phyloP scores from a whole-genome alignment of 2,888 invertebrate species.

The Incurvaria masculella region DNA sequence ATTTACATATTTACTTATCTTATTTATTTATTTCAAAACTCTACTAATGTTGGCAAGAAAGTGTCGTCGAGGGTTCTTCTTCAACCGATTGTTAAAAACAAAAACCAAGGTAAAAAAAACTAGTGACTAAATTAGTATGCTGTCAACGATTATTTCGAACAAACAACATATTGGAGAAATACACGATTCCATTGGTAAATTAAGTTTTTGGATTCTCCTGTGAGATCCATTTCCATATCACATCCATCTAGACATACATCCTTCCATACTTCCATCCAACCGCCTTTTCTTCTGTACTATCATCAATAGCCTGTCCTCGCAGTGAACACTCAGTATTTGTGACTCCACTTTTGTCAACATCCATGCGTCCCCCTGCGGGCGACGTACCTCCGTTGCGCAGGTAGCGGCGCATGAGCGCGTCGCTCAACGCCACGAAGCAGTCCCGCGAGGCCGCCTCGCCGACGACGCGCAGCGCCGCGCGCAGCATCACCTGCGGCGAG shows the following conservation, averaged over 20 bases:
- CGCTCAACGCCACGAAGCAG: constrained; percentile 29
- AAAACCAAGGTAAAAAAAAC: no score
- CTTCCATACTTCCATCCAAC: neutral
- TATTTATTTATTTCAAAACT: no score
- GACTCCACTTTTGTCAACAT: neutral
- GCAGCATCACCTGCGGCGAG: constrained; percentile 12
- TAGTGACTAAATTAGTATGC: no score
- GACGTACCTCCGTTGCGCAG: constrained; percentile 12
- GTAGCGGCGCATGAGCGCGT: constrained; percentile 22
- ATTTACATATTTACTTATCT: neutral
- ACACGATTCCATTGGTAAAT: no score
- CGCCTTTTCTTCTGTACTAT: neutral
- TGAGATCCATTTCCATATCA: no score
- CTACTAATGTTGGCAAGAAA: no score
- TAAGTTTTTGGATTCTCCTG: no score
- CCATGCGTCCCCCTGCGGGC: neutral
- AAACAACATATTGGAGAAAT: no score
- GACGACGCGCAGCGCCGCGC: constrained; percentile 22
- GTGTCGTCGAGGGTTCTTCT: no score
- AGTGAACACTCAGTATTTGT: neutral
- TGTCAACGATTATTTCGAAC: no score
- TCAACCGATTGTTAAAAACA: no score
- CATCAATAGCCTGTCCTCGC: neutral
- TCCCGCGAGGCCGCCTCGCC: constrained; percentile 26
- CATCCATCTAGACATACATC: neutral